Percentiles rank a stretch among this genome's conserved stretches.
Conservation (phyloP, 1,140 invertebrate species). For the Zaprionus davidi region DNA sequence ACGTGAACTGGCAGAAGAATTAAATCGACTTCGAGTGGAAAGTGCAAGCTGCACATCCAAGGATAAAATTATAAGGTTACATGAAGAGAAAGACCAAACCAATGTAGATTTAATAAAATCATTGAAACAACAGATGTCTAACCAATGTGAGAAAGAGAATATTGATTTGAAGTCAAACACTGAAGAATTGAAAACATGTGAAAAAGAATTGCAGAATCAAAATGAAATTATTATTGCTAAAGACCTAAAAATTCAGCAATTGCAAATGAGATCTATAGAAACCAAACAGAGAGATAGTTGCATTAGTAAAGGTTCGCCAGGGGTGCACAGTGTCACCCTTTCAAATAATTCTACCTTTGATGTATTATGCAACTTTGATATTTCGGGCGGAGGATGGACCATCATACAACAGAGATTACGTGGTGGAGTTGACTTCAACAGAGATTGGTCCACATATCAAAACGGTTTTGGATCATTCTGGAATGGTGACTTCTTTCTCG, state of each 20-base stretch:
- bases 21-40: not conserved
- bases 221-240: not conserved
- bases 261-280: not conserved
- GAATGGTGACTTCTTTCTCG: conserved; percentile 8
- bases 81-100: too few species aligned
- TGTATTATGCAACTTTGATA: not conserved
- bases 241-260: not conserved
- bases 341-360: not conserved
- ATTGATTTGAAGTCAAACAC: too few species aligned
- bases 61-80: too few species aligned
- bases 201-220: not conserved
- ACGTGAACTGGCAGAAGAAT: not conserved
- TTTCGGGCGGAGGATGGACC: not conserved
- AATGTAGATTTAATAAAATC: too few species aligned
- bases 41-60: not conserved
- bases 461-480: not conserved
- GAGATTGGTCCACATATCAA: not conserved
- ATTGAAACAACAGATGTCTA: too few species aligned
- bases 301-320: not conserved
- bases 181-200: not conserved
- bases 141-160: too few species aligned
- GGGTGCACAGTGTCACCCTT: not conserved
- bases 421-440: not conserved
- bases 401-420: conserved; percentile 5
- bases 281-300: not conserved